Evolutionary conservation across 2,113 vertebrate species (phyloP).

Genomic region (Zapornia atra): DNA sequence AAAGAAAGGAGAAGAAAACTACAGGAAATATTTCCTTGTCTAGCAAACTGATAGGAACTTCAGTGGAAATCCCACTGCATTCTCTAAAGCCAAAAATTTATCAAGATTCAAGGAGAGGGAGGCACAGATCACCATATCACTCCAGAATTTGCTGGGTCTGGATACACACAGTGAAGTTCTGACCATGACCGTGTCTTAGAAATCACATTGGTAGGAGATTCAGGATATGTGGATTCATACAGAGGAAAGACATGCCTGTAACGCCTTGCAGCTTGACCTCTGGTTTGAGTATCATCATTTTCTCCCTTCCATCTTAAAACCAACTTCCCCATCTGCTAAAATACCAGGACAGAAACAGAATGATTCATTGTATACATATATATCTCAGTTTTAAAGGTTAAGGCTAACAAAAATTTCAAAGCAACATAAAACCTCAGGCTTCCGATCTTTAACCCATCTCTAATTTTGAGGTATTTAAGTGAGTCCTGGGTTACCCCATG

Average conservation of each 20-base stretch:
- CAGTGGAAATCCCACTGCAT: not conserved
- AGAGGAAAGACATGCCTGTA: not conserved
- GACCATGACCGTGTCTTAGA: not conserved
- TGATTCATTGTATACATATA: conserved; percentile 32
- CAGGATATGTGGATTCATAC: not conserved
- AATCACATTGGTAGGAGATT: not conserved
- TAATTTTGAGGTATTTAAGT: conserved; percentile 55
- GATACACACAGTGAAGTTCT: not conserved
- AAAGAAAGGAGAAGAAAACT: not conserved
- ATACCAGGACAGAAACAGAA: not conserved
- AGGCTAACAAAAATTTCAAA: conserved; percentile 44
- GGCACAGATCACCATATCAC: not conserved
- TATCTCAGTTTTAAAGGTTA: conserved; percentile 27
- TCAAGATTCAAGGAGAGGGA: not conserved
- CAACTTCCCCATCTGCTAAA: not conserved
- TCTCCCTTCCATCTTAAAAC: conserved; percentile 32
- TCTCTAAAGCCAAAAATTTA: not conserved
- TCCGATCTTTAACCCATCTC: conserved; percentile 47
- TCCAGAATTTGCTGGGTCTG: not conserved
- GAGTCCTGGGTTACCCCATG: not conserved
- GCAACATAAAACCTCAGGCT: conserved; percentile 49
- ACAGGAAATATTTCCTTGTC: not conserved
- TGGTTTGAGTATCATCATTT: not conserved
- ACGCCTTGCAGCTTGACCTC: not conserved
- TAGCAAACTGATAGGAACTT: not conserved